Conservation (phyloP, 1,140 invertebrate species). For the Bombus difficillimus region DNA sequence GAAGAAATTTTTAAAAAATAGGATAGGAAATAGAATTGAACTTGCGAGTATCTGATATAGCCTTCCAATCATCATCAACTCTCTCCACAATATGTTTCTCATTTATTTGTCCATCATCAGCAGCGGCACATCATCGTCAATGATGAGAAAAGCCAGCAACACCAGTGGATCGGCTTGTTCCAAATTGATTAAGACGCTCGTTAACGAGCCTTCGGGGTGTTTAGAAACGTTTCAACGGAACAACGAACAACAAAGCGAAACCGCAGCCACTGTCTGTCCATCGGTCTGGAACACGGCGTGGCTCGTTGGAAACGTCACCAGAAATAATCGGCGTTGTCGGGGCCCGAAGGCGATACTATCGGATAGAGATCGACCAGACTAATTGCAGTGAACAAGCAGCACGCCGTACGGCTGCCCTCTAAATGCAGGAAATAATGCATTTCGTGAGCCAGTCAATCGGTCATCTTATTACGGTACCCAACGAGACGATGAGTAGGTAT, state of each 20-base stretch:
- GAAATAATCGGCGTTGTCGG: constrained; percentile 47
- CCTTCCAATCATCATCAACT: no score
- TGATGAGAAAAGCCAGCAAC: neutral
- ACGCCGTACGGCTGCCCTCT: constrained; percentile 9
- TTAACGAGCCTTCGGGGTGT: constrained; percentile 11
- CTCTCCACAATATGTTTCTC: no score
- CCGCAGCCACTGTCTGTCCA: neutral
- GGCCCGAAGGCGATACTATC: constrained; percentile 9
- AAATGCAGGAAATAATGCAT: constrained; percentile 62
- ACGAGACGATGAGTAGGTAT: constrained; percentile 59
- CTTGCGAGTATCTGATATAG: no score
- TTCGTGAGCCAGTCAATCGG: constrained; percentile 54
- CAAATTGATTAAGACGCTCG: constrained; percentile 40
- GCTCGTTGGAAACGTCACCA: constrained; percentile 32
- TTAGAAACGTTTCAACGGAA: neutral
- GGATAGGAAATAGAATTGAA: neutral
- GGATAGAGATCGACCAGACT: constrained; percentile 30
- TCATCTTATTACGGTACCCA: constrained; percentile 55
- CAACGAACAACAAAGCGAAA: neutral
- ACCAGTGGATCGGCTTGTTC: neutral
- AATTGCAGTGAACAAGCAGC: constrained; percentile 51
- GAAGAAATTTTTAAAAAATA: neutral
- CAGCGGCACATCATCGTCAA: neutral
- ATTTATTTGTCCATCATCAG: neutral
- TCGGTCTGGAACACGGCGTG: constrained; percentile 5